Evolutionary conservation across 1,140 invertebrate species (phyloP), one percentile per base, ranked within the genome.

Genomic region (Antheraea pernyi): DNA sequence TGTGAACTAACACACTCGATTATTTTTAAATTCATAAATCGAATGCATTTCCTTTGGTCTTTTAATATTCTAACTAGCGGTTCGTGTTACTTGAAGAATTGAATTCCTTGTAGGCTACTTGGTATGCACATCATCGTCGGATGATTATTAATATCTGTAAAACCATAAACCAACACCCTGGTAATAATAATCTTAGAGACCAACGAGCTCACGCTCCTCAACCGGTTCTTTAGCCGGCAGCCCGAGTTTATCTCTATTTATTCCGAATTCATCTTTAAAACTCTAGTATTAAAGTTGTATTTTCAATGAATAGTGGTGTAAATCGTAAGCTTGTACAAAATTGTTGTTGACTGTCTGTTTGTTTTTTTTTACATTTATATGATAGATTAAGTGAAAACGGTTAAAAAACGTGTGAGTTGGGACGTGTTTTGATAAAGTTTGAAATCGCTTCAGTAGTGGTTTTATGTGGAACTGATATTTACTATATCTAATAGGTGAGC

Each of bases 111-210:
- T 48, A 48, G 11, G 46, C 46, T 13, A 48, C 46, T 48, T 48
- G 7, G 11, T 48, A 48, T 48, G 46, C 11, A 48, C 46, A 11
- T 48, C 11, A 13, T 6, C 13, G 46, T 48, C 13, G 13, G 46
- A 48, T 48, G 46, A 48, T 48, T 48, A 48, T 48, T 48, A 48
- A 48, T 48, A 48, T 48, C 46, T 48, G 46, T 48, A 48, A 48
- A 48, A 13, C 46, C 46, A 48, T 48, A 48, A 48, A 48, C 46
- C 46, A 48, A 48, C 46, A 48, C 46, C 46, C 46, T 48, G 46
- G 46, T 48, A 48, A 48, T 48, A 48, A 48, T 48, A 48, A 7
- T 48, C 46, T 6, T 48, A 10, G 7, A 48, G 46, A 48, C 46
- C 46, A 48, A 48, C 46, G 46, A 48, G 46, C 46, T 7, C 46